phyloP scores from a whole-genome alignment of 2,113 vertebrate genomes.

The Prochilodus magdalenae region DNA sequence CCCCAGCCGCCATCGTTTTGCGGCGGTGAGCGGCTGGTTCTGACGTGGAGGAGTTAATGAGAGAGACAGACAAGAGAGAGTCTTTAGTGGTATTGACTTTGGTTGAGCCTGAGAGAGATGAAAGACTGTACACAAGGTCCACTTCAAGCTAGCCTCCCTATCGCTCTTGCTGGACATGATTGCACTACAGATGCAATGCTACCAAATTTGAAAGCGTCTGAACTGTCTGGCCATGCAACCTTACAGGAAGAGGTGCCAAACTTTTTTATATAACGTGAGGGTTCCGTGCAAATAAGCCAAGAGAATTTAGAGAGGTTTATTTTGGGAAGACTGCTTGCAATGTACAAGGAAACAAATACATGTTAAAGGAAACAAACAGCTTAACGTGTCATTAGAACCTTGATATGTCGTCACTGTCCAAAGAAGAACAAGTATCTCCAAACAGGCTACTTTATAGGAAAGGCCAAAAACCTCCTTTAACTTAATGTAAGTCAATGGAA shows the following conservation, averaged over 20 bases:
- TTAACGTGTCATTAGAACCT: too few species aligned
- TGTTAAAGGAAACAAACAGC: too few species aligned
- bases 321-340: too few species aligned
- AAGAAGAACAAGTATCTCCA: too few species aligned
- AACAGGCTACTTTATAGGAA: too few species aligned
- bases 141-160: slow-evolving; percentile 7
- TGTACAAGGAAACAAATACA: too few species aligned
- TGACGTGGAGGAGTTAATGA: slow-evolving; percentile 9
- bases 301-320: too few species aligned
- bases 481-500: too few species aligned
- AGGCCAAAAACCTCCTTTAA: too few species aligned
- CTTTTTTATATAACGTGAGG: too few species aligned
- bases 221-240: neutral
- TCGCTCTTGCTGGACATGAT: slow-evolving; percentile 17
- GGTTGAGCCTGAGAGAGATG: slow-evolving; percentile 12
- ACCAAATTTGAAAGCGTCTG: neutral
- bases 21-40: neutral
- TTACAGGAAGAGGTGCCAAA: neutral
- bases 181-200: neutral
- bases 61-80: slow-evolving; percentile 9
- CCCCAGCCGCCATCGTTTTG: neutral
- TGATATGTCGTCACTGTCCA: too few species aligned
- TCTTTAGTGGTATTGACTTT: slow-evolving; percentile 10
- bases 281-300: too few species aligned
- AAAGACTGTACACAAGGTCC: slow-evolving; percentile 28